Percentiles rank a stretch among this genome's conserved stretches.
Evolutionary conservation across 2,113 vertebrate species (phyloP).

Genomic region (Menura novaehollandiae): DNA sequence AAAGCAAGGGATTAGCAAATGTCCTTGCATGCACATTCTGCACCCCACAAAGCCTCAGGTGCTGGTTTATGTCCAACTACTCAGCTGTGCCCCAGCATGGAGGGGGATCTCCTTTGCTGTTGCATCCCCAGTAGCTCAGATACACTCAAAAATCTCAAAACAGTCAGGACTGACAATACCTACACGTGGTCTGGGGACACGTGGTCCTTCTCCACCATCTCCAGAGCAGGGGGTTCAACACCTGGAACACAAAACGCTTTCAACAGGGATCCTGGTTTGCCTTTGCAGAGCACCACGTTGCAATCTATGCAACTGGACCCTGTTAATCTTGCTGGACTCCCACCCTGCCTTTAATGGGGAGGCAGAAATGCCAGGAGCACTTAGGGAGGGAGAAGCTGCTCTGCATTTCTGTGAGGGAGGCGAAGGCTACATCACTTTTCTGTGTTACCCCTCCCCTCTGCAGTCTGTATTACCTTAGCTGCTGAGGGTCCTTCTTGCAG

Average conservation of each 20-base stretch:
- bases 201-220: conserved; percentile 76
- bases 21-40: not conserved
- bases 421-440: not conserved
- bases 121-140: not conserved
- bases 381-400: not conserved
- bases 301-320: not conserved
- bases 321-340: not conserved
- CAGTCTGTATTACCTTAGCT: not conserved
- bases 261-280: not conserved
- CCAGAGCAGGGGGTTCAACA: conserved; percentile 53
- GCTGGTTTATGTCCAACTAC: not conserved
- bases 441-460: not conserved
- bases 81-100: not conserved
- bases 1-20: not conserved
- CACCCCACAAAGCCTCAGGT: not conserved
- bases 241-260: conserved; percentile 51
- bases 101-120: not conserved
- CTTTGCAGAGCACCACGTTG: not conserved
- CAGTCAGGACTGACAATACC: conserved; percentile 32
- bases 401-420: not conserved
- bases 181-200: conserved; percentile 76
- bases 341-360: not conserved
- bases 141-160: not conserved
- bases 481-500: not conserved
- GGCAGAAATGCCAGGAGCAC: not conserved